Evolutionary conservation across 2,113 vertebrate species (phyloP).

Genomic region (Propithecus coquereli): DNA sequence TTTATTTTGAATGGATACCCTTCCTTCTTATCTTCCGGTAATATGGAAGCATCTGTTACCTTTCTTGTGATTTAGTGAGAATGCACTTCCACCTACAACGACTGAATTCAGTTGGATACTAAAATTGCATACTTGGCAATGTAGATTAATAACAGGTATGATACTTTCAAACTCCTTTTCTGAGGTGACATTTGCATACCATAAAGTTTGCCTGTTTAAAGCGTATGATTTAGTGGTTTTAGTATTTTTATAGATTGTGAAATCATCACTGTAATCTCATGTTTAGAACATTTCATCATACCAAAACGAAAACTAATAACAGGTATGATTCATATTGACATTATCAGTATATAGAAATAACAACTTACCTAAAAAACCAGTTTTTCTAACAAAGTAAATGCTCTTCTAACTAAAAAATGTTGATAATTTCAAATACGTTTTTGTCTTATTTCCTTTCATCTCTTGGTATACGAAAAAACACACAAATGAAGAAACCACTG

Average conservation of each 20-base stretch:
- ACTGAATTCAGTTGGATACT: not conserved
- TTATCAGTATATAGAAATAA: not conserved
- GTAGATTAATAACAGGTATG: not conserved
- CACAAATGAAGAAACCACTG: not conserved
- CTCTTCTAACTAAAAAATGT: not conserved
- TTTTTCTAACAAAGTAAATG: not conserved
- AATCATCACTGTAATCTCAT: not conserved
- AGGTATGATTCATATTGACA: not conserved
- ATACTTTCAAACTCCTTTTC: not conserved
- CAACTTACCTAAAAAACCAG: not conserved
- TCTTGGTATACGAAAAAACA: not conserved
- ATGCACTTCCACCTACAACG: not conserved
- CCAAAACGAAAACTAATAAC: not conserved
- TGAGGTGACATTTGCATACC: not conserved
- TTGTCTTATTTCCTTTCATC: not conserved
- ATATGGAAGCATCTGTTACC: not conserved
- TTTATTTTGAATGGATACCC: not conserved
- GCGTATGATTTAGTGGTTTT: not conserved
- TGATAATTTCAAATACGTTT: not conserved
- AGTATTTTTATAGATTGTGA: not conserved
- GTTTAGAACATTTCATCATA: not conserved
- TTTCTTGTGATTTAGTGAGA: not conserved
- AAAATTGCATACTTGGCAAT: not conserved
- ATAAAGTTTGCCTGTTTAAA: not conserved
- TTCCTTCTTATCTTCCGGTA: not conserved